Base-by-base conservation (phyloP, 2,888 invertebrate species). In the Drosophila tripunctata region DNA sequence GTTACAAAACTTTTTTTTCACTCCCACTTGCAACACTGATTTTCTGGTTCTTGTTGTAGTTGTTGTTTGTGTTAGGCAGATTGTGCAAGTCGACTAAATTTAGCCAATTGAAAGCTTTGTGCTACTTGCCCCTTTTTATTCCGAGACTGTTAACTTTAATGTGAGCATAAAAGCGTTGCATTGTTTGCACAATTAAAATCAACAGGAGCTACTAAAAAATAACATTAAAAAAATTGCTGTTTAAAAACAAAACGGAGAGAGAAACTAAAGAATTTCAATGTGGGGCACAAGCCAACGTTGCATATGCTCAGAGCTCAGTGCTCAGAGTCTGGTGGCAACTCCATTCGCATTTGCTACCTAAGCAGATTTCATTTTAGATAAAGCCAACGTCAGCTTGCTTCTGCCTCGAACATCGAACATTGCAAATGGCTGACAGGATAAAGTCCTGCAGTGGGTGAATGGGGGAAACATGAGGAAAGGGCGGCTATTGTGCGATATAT, bases 311-410 rank as follows among this genome's bases (percentile, higher is more conserved):
- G 35, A 58, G 65, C 30, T 27, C 47, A 14, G 35, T 61, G 65
- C 30, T 27, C 22, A n/a, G 31, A 24, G 7, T 27, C 14, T 17
- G 36, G 36, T 41, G 14, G 57, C 48, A 57, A 41, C 33, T 12
- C n/a, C 10, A 14, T 7, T 4, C 7, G 21, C 41, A 22, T 27
- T 52, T 78, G 85, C 82, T 60, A 85, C 65, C 81, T 79, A 67
- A 85, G 86, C 83, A 82, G 81, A 81, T 81, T 82, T 78, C 73
- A 79, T 81, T 81, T 85, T 82, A 81, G 81, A 81, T 81, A 85
- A 73, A 73, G 67, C 70, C 54, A 68, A 85, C 76, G 70, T 75
- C 69, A 85, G 76, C 74, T 79, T 66, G 76, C 74, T 79, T 66
- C 72, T 69, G 67, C 58, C 71, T 50, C 55, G 50, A 66, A 81